Base-by-base conservation (phyloP, 2,113 vertebrate genomes). In the Mesoclemmys tuberculata region DNA sequence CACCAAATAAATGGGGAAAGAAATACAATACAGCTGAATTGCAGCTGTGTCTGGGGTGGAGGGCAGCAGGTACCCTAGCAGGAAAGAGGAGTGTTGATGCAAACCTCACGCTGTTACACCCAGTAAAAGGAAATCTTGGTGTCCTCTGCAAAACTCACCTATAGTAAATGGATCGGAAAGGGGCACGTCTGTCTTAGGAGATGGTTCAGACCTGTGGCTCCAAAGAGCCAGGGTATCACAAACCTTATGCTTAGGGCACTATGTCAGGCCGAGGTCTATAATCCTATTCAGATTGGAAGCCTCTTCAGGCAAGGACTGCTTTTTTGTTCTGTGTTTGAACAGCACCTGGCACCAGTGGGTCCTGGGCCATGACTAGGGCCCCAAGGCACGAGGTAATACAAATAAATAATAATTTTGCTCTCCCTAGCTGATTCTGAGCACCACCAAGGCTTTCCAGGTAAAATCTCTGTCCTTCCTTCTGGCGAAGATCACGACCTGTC, bases 61-160 rank as follows among this genome's bases (percentile, higher is more conserved):
- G 6, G 1, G 84, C 79, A 1, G 0, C 27, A 78, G 35, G 31
- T 85, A 91, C 41, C 0, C 0, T 18, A 5, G n/a, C 19, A 38
- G 64, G 10, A 46, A 55, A 38, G 51, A 26, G 11, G 27, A 55
- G 31, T 46, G 68, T 18, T 2, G 0, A 2, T 55, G 31, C 68
- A 90, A 14, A 5, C 5, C 18, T 48, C 46, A 35, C 19, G 81
- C 12, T 0, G 35, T 71, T 71, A 38, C 35, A 38, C n/a, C 19
- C 35, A 71, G n/a, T 38, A 71, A n/a, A 35, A 71, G 10, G 64
- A 71, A 19, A n/a, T 21, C n/a, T 71, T 71, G 35, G 4, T 21
- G 19, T 38, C 16, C n/a, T 21, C 19, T 19, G 10, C n/a, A 71
- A 21, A 21, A 38, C 64, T 38, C 35, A 2, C 64, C 18, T 19